These are phyloP conservation scores for Leucania comma DNA, from an alignment of 2,888 invertebrate species.

Conservation along the genomic window DNA sequence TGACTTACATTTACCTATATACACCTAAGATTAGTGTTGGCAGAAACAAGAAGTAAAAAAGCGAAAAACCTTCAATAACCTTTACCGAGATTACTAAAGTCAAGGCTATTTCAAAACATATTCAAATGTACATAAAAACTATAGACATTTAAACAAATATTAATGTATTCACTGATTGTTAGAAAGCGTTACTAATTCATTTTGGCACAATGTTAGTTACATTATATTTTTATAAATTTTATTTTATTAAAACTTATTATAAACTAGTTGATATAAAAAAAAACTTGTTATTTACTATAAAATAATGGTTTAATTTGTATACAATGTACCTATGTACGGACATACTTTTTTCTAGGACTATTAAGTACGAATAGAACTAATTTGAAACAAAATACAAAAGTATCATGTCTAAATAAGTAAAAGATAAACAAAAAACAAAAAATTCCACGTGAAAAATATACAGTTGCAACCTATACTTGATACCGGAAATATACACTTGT, in stretches of 20 bases:
- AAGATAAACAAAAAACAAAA: constrained; percentile 11
- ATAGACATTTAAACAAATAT: constrained; percentile 32
- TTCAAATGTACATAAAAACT: constrained; percentile 46
- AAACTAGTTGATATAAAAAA: constrained; percentile 35
- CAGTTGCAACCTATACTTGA: constrained; percentile 21
- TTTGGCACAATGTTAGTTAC: constrained; percentile 82
- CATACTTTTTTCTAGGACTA: constrained; percentile 23
- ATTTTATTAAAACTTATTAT: constrained; percentile 26
- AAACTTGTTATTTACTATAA: constrained; percentile 42
- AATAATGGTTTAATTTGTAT: constrained; percentile 61
- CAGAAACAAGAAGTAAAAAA: constrained; percentile 42
- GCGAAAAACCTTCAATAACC: constrained; percentile 32
- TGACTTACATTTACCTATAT: constrained; percentile 69
- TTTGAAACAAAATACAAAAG: constrained; percentile 44
- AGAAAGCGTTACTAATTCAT: constrained; percentile 69
- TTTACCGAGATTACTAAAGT: constrained; percentile 41
- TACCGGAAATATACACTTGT: constrained; percentile 40
- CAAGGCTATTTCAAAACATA: constrained; percentile 23
- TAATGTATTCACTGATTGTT: constrained; percentile 56
- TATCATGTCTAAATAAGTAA: constrained; percentile 12
- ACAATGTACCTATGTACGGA: constrained; percentile 19
- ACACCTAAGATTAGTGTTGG: constrained; percentile 67
- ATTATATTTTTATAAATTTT: constrained; percentile 42
- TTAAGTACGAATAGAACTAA: constrained; percentile 22
- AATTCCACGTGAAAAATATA: constrained; percentile 33